phyloP scores from a whole-genome alignment of 2,797 vertebrate species.

The Distichodus sexfasciatus region DNA sequence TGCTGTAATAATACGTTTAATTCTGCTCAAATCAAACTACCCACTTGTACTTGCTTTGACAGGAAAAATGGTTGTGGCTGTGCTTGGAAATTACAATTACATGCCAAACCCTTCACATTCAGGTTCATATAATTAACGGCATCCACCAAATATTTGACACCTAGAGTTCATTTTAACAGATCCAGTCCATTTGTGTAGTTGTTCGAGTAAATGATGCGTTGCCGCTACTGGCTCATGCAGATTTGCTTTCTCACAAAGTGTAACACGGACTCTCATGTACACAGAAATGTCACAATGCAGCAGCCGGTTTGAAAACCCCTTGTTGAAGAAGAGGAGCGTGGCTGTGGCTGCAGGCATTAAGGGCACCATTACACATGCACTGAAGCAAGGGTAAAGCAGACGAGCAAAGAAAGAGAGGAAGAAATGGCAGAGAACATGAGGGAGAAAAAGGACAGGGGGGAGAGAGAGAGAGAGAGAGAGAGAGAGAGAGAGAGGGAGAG shows the following conservation, averaged over 20 bases:
- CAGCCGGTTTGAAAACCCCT: too few relatives aligned
- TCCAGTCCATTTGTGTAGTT: background rate
- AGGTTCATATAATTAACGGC: too few relatives aligned
- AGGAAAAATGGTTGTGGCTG: too few relatives aligned
- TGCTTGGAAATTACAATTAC: too few relatives aligned
- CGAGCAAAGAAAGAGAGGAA: slow-evolving; percentile 44
- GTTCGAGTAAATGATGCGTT: slow-evolving; percentile 50
- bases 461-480: slow-evolving; percentile 31
- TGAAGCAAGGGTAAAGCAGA: slow-evolving; percentile 48
- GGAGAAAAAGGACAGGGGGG: slow-evolving; percentile 36
- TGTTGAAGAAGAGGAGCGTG: too few relatives aligned
- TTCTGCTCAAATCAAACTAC: too few relatives aligned
- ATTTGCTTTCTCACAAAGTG: slow-evolving; percentile 38
- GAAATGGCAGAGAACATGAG: slow-evolving; percentile 5
- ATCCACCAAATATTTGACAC: too few relatives aligned
- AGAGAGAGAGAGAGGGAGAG: slow-evolving; percentile 33
- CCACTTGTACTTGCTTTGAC: too few relatives aligned
- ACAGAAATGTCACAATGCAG: slow-evolving; percentile 35
- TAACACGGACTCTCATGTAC: slow-evolving; percentile 1
- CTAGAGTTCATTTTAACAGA: too few relatives aligned
- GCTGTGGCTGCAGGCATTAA: slow-evolving; percentile 51
- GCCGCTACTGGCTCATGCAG: slow-evolving; percentile 47
- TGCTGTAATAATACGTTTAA: too few relatives aligned
- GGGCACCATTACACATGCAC: slow-evolving; percentile 42
- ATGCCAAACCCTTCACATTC: too few relatives aligned